These are phyloP conservation scores for Aphyosemion australe DNA, from an alignment of 2,113 vertebrate genomes.

Conservation along the genomic window DNA sequence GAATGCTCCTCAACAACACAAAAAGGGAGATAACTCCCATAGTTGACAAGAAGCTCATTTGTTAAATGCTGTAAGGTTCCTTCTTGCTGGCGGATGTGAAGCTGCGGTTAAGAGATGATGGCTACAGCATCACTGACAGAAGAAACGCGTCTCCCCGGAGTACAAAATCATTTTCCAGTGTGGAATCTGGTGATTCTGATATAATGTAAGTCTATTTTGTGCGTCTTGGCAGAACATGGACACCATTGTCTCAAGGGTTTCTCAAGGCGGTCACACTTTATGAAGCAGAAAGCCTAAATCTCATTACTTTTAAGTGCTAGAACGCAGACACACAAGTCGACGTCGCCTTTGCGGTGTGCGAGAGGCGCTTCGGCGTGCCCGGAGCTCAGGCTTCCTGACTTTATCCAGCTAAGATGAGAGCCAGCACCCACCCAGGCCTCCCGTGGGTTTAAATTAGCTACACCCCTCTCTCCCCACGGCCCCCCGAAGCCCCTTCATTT, in stretches of 20 bases:
- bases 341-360: conserved; percentile 30
- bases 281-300: conserved; percentile 59
- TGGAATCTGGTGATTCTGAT: conserved; percentile 54
- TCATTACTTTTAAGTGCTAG: conserved; percentile 66
- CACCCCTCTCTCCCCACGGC: conserved; percentile 44
- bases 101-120: conserved; percentile 40
- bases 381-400: conserved; percentile 54
- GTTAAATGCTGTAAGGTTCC: conserved; percentile 48
- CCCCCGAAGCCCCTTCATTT: conserved; percentile 45
- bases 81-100: conserved; percentile 24
- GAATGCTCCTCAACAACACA: conserved; percentile 33
- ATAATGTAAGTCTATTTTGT: conserved; percentile 58
- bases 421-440: conserved; percentile 58
- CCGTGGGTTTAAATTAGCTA: conserved; percentile 75
- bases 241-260: conserved; percentile 53
- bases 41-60: conserved; percentile 32
- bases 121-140: conserved; percentile 57
- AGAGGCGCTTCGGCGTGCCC: conserved; percentile 24
- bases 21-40: conserved; percentile 47
- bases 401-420: conserved; percentile 58
- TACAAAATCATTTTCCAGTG: conserved; percentile 58
- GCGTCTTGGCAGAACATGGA: conserved; percentile 44
- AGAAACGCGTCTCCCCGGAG: conserved; percentile 44
- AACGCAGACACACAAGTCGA: conserved; percentile 51
- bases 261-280: conserved; percentile 50